phyloP scores from a whole-genome alignment of 2,113 vertebrate genomes.

The Raphicerus campestris region DNA sequence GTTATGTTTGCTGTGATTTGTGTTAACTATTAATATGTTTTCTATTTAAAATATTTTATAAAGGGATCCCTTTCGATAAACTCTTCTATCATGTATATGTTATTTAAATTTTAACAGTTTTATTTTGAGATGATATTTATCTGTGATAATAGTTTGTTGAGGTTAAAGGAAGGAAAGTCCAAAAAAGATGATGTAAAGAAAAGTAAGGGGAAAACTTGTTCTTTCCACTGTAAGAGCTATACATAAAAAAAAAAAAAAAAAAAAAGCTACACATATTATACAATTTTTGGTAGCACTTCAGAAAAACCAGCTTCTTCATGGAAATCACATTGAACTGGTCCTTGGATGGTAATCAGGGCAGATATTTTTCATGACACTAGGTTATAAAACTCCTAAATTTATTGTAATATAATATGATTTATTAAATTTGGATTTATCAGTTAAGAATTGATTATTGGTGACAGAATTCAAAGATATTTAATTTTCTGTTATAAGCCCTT shows the following conservation, averaged over 20 bases:
- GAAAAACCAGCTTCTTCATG: not conserved
- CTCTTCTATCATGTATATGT: not conserved
- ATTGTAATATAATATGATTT: constrained; percentile 14
- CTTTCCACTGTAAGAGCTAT: not conserved
- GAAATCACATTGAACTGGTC: not conserved
- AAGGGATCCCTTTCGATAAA: not conserved
- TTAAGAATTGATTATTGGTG: constrained; percentile 40
- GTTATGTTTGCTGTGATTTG: not conserved
- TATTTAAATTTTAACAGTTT: constrained; percentile 26
- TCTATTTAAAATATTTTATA: constrained; percentile 13
- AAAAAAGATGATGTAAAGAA: not conserved
- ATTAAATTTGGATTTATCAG: constrained; percentile 10
- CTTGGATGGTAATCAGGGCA: not conserved
- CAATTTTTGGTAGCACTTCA: not conserved
- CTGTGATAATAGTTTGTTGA: not conserved
- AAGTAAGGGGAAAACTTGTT: not conserved
- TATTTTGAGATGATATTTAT: not conserved
- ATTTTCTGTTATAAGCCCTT: constrained; percentile 16
- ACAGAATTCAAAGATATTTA: not conserved
- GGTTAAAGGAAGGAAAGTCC: not conserved
- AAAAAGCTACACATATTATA: no score
- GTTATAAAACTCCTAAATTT: not conserved
- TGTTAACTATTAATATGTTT: not conserved
- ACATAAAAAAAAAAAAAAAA: no score
- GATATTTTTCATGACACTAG: not conserved